Conservation (phyloP, 2,797 vertebrate genomes). For the Enteromius viviparus region DNA sequence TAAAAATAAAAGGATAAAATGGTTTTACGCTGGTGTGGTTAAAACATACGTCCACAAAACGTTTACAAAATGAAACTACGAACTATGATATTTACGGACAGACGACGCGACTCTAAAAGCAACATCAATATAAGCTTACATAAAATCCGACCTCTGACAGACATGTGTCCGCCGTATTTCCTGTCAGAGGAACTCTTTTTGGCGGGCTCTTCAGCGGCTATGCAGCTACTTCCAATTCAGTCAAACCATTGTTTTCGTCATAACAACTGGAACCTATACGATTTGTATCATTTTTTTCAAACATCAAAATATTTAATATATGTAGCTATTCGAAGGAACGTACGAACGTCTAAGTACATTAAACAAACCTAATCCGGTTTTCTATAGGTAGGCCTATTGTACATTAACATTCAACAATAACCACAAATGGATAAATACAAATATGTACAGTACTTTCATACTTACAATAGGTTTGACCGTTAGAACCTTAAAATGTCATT, state of each 20-base stretch:
- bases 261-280: slow-evolving; percentile 13
- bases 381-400: slow-evolving; percentile 64
- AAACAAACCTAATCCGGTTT: slow-evolving; percentile 50
- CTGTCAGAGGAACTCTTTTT: slow-evolving; percentile 38
- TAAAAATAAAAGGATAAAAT: background rate
- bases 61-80: slow-evolving; percentile 57
- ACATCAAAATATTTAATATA: slow-evolving; percentile 52
- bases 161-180: slow-evolving; percentile 17
- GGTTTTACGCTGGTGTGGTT: slow-evolving; percentile 23
- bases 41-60: slow-evolving; percentile 52
- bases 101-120: slow-evolving; percentile 55
- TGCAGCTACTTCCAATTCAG: slow-evolving; percentile 19
- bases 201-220: slow-evolving; percentile 7
- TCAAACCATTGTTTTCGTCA: background rate
- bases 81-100: slow-evolving; percentile 53
- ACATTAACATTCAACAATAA: slow-evolving; percentile 77
- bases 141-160: slow-evolving; percentile 63
- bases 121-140: slow-evolving; percentile 69
- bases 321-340: slow-evolving; percentile 32
- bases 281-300: slow-evolving; percentile 34
- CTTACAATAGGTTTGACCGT: slow-evolving; percentile 69
- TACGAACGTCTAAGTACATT: slow-evolving; percentile 49
- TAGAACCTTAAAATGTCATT: slow-evolving; percentile 46
- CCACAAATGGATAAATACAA: slow-evolving; percentile 58
- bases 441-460: slow-evolving; percentile 79